Base-by-base conservation (phyloP, 1,140 invertebrate species). In the Ostrea denselamellosa region DNA sequence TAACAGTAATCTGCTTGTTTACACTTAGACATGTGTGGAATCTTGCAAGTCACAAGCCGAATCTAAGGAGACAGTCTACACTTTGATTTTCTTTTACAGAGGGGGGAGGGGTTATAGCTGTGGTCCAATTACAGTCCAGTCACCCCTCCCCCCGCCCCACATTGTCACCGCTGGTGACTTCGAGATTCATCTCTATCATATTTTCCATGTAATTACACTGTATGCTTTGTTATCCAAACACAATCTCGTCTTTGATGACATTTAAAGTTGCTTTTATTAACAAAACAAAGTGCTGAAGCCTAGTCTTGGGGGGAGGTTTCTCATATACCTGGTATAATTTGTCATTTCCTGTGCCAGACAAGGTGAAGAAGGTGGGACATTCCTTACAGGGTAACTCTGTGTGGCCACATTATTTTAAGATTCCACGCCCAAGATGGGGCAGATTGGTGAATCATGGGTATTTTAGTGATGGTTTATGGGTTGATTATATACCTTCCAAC, bases 161-260 rank as follows among this genome's bases (percentile, higher is more conserved):
- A 25, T 77, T 77, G 68, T 34, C 68, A 77, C 68, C 9, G 12
- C 28, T 12, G 25, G 68, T 77, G 68, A 77, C 68, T 77, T 77
- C 68, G 34, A 10, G 68, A 44, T 77, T 25, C 68, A 77, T 77
- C 68, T 8, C 68, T 77, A 77, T 77, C 68, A 34, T 77, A 77
- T 77, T 28, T 77, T 77, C 34, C 68, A 77, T 25, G 28, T 77
- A 77, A 77, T 77, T 77, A 44, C 5, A 77, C 68, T 77, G 68
- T 12, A 17, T 12, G 9, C 68, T 77, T 77, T 77, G 68, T 77
- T 77, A 34, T 25, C 17, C 10, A 14, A 77, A 25, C 68, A 77
- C 68, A 77, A 77, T 77, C 22, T 77, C 68, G 10, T 77, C 68
- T 77, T 77, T 77, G 68, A 77, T 77, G 68, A 34, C 68, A 77